Evolutionary conservation across 2,888 invertebrate species (phyloP), one percentile per base, ranked within the genome.

Genomic region (Parthenolecanium corni): DNA sequence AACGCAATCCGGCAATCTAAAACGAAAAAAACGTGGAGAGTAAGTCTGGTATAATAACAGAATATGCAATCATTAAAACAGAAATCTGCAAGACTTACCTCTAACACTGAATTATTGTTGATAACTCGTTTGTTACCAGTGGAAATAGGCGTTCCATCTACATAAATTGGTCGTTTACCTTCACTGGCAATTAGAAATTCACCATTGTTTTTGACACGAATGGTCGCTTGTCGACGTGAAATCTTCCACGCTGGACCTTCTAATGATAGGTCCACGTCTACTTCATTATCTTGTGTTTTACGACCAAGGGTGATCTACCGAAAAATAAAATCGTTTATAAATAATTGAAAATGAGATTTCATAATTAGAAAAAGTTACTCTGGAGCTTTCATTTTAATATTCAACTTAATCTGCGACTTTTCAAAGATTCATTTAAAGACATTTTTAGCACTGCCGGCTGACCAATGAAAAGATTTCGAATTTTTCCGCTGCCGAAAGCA

Each of bases 161-260:
- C 88, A 73, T 89, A 94, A 70, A 97, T 86, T 2, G 95, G 89
- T 65, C 95, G 77, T 72, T 93, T 92, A 20, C 96, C 97, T 73
- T 95, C 94, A 51, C 96, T 96, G 20, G 89, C 86, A 70, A 97
- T 81, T 72, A 90, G 90, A 74, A 96, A 97, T 72, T 96, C 95
- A 0, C 95, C 96, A 67, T 88, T 92, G 73, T 90, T 91, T 58
- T 91, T 79, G 66, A 96, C 79, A 71, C 84, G 80, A 66, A 97
- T 89, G 1, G 91, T 88, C 6, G 91, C 96, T 74, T 96, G 96
- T 67, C 89, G 82, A 47, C 96, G 79, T 0, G 95, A 95, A 44
- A 93, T 85, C 76, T 95, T 96, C 73, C 88, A 87, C 0, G 95
- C 88, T 0, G 95, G 94, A 0, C 96, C 96, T 76, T 97, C 96